phyloP scores from a whole-genome alignment of 2,888 invertebrate genomes.

The Saturnia pavonia region DNA sequence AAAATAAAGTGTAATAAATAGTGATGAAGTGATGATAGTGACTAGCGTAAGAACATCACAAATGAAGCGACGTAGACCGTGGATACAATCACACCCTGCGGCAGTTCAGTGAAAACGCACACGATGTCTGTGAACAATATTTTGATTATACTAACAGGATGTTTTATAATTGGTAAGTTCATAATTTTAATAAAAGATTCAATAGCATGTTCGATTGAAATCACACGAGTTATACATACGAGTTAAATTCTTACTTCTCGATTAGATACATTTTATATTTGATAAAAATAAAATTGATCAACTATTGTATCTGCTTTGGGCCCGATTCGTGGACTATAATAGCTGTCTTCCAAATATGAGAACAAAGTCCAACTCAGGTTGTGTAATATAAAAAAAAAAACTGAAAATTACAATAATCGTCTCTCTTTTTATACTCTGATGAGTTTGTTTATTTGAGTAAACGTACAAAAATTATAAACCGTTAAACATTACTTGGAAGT shows the following conservation, averaged over 20 bases:
- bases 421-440: no score
- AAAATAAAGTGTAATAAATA: slow-evolving; percentile 33
- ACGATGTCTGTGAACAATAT: slow-evolving; percentile 49
- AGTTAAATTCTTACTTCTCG: not conserved
- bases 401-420: not conserved
- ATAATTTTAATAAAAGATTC: not conserved
- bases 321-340: no score
- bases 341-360: not conserved
- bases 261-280: no score
- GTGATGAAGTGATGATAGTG: slow-evolving; percentile 52
- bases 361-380: not conserved
- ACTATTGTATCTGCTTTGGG: no score
- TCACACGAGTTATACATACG: not conserved
- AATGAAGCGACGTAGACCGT: slow-evolving; percentile 71
- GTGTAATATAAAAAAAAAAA: not conserved
- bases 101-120: slow-evolving; percentile 52
- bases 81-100: slow-evolving; percentile 35
- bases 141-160: slow-evolving; percentile 56
- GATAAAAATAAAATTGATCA: no score
- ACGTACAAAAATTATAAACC: no score
- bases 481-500: no score
- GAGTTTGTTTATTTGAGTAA: no score
- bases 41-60: slow-evolving; percentile 52
- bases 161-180: slow-evolving; percentile 53
- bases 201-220: not conserved